Percentiles rank a stretch among this genome's conserved stretches.
phyloP scores from a whole-genome alignment of 1,140 invertebrate species.

The Drosophila tani region DNA sequence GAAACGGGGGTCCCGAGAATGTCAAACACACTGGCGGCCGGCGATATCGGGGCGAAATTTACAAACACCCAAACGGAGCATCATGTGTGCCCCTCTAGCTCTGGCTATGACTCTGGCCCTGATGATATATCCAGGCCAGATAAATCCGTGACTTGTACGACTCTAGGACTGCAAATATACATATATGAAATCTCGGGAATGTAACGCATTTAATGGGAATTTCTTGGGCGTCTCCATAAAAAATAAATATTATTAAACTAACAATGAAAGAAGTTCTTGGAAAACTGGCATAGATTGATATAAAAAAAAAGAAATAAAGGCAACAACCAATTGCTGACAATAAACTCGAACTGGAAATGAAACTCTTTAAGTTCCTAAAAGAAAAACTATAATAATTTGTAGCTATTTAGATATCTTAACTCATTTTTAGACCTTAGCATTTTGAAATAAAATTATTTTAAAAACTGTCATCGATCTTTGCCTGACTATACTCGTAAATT shows the following conservation, averaged over 20 bases:
- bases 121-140: constrained; percentile 16
- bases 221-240: neutral
- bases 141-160: constrained; percentile 2
- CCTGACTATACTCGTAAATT: too few species aligned
- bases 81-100: neutral
- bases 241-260: neutral
- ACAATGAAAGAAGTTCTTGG: too few species aligned
- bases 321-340: too few species aligned
- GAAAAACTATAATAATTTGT: too few species aligned
- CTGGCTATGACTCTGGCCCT: neutral
- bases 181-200: constrained; percentile 1
- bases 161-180: neutral
- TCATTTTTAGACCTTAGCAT: too few species aligned
- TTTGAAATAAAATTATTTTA: too few species aligned
- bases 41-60: constrained; percentile 36
- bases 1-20: constrained; percentile 44
- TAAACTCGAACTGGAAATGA: too few species aligned
- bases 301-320: neutral
- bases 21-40: constrained; percentile 10
- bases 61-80: constrained; percentile 11
- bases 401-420: too few species aligned
- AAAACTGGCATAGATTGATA: too few species aligned
- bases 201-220: neutral
- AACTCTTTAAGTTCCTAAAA: too few species aligned
- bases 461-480: too few species aligned